Percentiles rank a stretch among this genome's conserved stretches.
These are phyloP conservation scores for Crotalus horridus DNA, from an alignment of 2,113 vertebrate genomes.

Conservation along the genomic window DNA sequence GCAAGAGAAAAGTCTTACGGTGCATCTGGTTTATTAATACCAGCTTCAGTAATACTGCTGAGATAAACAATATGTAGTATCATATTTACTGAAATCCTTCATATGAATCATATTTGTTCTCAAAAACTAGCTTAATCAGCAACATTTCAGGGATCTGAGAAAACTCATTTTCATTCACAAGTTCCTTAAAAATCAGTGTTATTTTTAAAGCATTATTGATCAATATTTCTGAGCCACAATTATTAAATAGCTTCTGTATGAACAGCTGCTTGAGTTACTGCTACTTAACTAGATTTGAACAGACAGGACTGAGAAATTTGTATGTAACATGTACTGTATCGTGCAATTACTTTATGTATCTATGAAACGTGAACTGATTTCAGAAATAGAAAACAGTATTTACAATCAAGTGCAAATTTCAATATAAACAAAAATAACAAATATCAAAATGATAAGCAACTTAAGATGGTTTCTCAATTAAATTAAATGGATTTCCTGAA, in stretches of 20 bases:
- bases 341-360: neutral
- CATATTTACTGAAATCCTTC: slow-evolving; percentile 63
- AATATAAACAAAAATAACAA: slow-evolving; percentile 17
- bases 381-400: slow-evolving; percentile 40
- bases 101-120: slow-evolving; percentile 24
- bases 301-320: slow-evolving; percentile 39
- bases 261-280: slow-evolving; percentile 36
- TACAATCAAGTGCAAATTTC: slow-evolving; percentile 30
- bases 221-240: slow-evolving; percentile 4
- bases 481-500: slow-evolving; percentile 34
- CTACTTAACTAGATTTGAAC: slow-evolving; percentile 32
- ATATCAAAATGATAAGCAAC: slow-evolving; percentile 43
- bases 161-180: slow-evolving; percentile 21
- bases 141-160: neutral
- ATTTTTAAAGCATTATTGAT: slow-evolving; percentile 17
- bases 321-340: slow-evolving; percentile 27
- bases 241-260: slow-evolving; percentile 42
- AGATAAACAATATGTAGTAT: slow-evolving; percentile 65
- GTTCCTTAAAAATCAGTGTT: slow-evolving; percentile 24
- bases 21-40: slow-evolving; percentile 74
- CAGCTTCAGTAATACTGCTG: slow-evolving; percentile 64
- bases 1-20: slow-evolving; percentile 61
- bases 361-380: neutral
- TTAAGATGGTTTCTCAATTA: slow-evolving; percentile 20
- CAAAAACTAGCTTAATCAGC: slow-evolving; percentile 36